Evolutionary conservation across 2,888 invertebrate species (phyloP).

Genomic region (Drosophila niveifrons): DNA sequence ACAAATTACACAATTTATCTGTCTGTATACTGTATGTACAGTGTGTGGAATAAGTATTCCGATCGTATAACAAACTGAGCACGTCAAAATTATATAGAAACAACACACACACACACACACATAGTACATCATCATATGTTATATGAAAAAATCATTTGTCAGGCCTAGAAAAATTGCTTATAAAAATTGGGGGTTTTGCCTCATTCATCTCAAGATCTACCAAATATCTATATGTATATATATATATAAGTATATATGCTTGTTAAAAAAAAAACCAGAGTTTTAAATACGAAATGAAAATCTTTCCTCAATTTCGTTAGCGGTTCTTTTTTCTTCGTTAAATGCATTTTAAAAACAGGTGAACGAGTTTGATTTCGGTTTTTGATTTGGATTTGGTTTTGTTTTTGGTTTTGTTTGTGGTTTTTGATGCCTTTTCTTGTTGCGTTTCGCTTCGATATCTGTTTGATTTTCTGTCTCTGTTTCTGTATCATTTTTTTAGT

Average conservation of each 20-base stretch:
- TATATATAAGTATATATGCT: slow-evolving; percentile 24
- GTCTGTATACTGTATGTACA: slow-evolving; percentile 60
- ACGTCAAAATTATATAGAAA: slow-evolving; percentile 54
- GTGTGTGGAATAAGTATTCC: slow-evolving; percentile 52
- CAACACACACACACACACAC: slow-evolving; percentile 24
- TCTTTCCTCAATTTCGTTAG: slow-evolving; percentile 18
- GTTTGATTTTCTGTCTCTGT: slow-evolving; percentile 23
- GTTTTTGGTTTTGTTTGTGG: slow-evolving; percentile 44
- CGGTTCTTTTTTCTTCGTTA: slow-evolving; percentile 47
- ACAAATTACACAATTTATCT: slow-evolving; percentile 26
- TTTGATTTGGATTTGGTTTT: slow-evolving; percentile 49
- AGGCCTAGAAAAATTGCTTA: slow-evolving; percentile 80
- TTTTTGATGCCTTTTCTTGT: slow-evolving; percentile 32
- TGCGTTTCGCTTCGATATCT: slow-evolving; percentile 26
- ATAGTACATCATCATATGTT: too few relatives aligned
- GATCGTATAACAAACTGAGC: slow-evolving; percentile 39
- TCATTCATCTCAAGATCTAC: slow-evolving; percentile 22
- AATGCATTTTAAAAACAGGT: slow-evolving; percentile 81
- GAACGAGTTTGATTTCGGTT: slow-evolving; percentile 75
- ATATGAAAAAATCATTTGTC: slow-evolving; percentile 58
- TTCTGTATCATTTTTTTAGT: background rate
- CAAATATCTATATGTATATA: slow-evolving; percentile 22
- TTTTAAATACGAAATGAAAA: slow-evolving; percentile 66
- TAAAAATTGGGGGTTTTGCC: slow-evolving; percentile 59
- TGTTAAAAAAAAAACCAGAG: slow-evolving; percentile 51